Evolutionary conservation across 2,797 vertebrate species (phyloP).

Genomic region (Karalla daura): DNA sequence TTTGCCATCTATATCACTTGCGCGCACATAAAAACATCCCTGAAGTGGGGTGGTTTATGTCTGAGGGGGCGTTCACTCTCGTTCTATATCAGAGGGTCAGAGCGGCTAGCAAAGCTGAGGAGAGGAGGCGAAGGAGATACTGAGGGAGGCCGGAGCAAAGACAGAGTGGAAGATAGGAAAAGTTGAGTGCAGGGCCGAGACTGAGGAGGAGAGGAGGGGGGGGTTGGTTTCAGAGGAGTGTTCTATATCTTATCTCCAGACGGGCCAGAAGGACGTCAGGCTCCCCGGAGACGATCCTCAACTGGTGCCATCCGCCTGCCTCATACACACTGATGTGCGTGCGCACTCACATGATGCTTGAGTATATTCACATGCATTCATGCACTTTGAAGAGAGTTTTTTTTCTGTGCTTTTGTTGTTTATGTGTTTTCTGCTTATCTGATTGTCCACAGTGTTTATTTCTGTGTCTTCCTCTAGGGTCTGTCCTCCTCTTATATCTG

Average conservation of each 20-base stretch:
- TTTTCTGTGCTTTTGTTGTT: constrained; percentile 29
- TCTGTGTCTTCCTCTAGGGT: constrained; percentile 42
- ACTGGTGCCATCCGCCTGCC: constrained; percentile 59
- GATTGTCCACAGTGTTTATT: constrained; percentile 39
- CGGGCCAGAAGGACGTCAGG: constrained; percentile 47
- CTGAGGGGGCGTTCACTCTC: background rate
- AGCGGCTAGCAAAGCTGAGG: background rate
- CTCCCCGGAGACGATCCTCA: constrained; percentile 57
- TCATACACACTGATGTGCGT: constrained; percentile 26
- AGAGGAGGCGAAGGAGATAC: constrained; percentile 13
- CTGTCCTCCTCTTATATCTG: constrained; percentile 28
- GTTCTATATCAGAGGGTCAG: background rate
- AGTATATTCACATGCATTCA: constrained; percentile 37
- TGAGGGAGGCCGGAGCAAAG: constrained; percentile 16
- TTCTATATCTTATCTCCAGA: constrained; percentile 77
- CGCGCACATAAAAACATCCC: background rate
- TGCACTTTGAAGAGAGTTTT: constrained; percentile 14
- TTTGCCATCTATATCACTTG: background rate
- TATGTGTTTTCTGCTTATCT: constrained; percentile 44
- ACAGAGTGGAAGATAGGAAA: constrained; percentile 8
- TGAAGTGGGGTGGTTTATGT: background rate
- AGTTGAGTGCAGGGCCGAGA: constrained; percentile 4
- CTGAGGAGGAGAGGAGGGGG: constrained; percentile 29
- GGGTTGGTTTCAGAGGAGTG: constrained; percentile 39
- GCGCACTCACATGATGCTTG: constrained; percentile 31